Conservation (phyloP, 1,140 invertebrate species). For the Drosophila nannoptera region DNA sequence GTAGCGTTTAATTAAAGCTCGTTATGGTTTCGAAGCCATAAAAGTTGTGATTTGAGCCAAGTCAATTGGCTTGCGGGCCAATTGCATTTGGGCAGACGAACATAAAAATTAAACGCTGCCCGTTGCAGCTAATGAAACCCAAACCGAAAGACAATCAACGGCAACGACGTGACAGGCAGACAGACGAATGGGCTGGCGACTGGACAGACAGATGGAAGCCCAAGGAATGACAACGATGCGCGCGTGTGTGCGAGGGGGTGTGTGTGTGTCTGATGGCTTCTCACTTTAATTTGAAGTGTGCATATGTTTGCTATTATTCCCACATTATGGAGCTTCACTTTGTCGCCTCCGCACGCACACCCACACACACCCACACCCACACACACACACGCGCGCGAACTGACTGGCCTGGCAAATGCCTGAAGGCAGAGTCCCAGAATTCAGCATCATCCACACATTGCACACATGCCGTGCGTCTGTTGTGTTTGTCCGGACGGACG, state of each 20-base stretch:
- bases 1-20: conserved; percentile 67
- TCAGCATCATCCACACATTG: conserved; percentile 10
- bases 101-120: conserved; percentile 70
- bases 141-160: conserved; percentile 36
- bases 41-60: conserved; percentile 44
- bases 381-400: background rate
- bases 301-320: conserved; percentile 64
- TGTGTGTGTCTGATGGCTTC: conserved; percentile 10
- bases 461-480: conserved; percentile 49
- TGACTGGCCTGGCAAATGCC: background rate
- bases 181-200: background rate
- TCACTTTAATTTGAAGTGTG: conserved; percentile 70
- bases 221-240: conserved; percentile 7
- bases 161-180: conserved; percentile 55
- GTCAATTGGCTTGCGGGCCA: conserved; percentile 38
- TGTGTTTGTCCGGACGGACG: conserved; percentile 34
- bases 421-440: conserved; percentile 1
- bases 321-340: conserved; percentile 57
- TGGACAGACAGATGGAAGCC: background rate
- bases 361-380: background rate
- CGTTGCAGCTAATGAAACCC: conserved; percentile 71
- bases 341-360: conserved; percentile 3
- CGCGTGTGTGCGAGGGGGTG: background rate
- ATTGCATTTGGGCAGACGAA: conserved; percentile 70
- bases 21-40: conserved; percentile 70